Evolutionary conservation across 2,797 vertebrate species (phyloP), one percentile per base, ranked within the genome.

Genomic region (Caiman crocodilus): DNA sequence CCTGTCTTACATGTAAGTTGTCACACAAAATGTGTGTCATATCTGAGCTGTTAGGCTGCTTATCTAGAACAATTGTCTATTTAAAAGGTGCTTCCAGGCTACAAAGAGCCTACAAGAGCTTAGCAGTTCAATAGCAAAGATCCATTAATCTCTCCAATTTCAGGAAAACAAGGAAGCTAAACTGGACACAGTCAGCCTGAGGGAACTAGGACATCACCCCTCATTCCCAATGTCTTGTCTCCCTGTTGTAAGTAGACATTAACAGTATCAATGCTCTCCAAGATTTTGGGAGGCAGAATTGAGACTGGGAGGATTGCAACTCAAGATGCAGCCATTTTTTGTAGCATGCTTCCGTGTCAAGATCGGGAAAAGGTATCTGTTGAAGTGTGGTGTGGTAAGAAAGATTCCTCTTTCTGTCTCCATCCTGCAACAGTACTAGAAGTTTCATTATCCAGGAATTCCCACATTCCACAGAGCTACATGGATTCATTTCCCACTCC

Each of bases 21-120:
- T 64, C 20, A 15, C 0, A 0, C 3, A 69, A 6, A 86, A 73
- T 3, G 16, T 3, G 60, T 61, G 25, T 4, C n/a, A 20, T 21
- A 86, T 83, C 26, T 57, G 10, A 88, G 90, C 5, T 10, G 35
- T 59, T 32, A 71, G 61, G 88, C 18, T 64, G 13, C 71, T 14
- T 76, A 15, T 5, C 4, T 84, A 69, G 25, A 90, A 86, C 21
- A 85, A 32, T 5, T 25, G 12, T 7, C 20, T 84, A 8, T 85
- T 92, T 64, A 74, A 83, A 2, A 80, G 17, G 0, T 84, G 4
- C 4, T 7, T 55, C 23, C 3, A 59, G 88, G 90, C 77, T 63
- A 84, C 4, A 60, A 59, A 61, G 67, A 63, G 10, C 0, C 25
- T 8, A 59, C 82, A 86, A 78, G 17, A 4, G 30, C 56, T 82